Percentiles rank a stretch among this genome's conserved stretches.
Evolutionary conservation across 2,888 invertebrate species (phyloP).

Genomic region (Drosophila koepferae): DNA sequence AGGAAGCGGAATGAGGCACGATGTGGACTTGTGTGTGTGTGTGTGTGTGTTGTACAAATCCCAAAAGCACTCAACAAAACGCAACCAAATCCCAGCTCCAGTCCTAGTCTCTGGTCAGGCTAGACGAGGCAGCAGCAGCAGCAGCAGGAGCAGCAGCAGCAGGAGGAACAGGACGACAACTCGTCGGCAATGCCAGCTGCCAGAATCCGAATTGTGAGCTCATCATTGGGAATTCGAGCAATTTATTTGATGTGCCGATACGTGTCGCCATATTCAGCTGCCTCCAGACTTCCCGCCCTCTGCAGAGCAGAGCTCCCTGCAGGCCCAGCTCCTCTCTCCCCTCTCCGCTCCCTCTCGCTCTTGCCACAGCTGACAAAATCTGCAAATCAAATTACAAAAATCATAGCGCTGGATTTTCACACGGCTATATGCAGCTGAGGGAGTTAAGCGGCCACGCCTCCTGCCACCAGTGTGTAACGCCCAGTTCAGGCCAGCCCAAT

Average conservation of each 20-base stretch:
- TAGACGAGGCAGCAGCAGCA: slow-evolving; percentile 5
- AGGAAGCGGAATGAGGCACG: background rate
- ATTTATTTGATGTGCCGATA: slow-evolving; percentile 73
- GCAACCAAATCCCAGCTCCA: slow-evolving; percentile 54
- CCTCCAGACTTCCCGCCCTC: background rate
- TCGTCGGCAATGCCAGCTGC: slow-evolving; percentile 29
- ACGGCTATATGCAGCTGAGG: slow-evolving; percentile 68
- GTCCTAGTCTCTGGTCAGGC: slow-evolving; percentile 42
- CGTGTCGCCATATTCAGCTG: slow-evolving; percentile 52
- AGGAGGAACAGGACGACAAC: background rate
- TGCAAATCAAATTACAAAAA: slow-evolving; percentile 82
- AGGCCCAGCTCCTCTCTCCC: background rate
- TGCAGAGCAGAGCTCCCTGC: background rate
- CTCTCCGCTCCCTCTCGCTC: too few relatives aligned
- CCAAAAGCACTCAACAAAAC: slow-evolving; percentile 68
- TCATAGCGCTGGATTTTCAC: slow-evolving; percentile 78
- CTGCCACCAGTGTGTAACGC: too few relatives aligned
- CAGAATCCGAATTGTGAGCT: slow-evolving; percentile 52
- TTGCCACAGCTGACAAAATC: slow-evolving; percentile 57
- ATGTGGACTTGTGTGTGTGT: background rate
- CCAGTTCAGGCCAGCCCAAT: slow-evolving; percentile 3
- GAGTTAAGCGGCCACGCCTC: slow-evolving; percentile 32
- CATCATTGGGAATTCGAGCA: slow-evolving; percentile 70
- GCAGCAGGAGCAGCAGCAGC: background rate
- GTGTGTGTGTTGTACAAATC: slow-evolving; percentile 25